Conservation (phyloP, 2,888 invertebrate species). For the Ormyrus nitidulus region DNA sequence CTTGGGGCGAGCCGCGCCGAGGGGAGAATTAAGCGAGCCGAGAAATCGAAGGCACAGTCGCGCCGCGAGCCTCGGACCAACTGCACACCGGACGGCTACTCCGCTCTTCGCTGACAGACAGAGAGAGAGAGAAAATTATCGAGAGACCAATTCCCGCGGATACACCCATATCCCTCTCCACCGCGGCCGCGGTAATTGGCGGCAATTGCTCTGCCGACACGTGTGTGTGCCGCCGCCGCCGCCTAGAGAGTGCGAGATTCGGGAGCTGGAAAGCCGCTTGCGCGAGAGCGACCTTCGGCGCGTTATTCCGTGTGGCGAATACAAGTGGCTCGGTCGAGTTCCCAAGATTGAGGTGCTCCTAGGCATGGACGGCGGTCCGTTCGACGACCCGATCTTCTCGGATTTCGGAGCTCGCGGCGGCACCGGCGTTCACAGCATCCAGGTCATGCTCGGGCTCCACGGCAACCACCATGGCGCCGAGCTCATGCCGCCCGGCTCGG, state of each 20-base stretch:
- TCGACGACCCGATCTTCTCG: slow-evolving; percentile 88
- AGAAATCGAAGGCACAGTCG: slow-evolving; percentile 61
- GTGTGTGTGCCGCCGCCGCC: neutral
- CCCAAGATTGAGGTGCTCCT: slow-evolving; percentile 61
- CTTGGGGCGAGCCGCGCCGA: neutral
- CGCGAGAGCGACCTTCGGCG: neutral
- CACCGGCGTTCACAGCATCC: slow-evolving; percentile 80
- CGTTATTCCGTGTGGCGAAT: neutral
- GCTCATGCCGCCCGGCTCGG: slow-evolving; percentile 68
- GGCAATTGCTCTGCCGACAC: slow-evolving; percentile 38
- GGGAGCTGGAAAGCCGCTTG: neutral
- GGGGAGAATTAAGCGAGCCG: slow-evolving; percentile 7
- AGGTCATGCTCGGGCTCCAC: slow-evolving; percentile 82
- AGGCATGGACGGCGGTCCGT: slow-evolving; percentile 82
- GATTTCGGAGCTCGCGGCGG: slow-evolving; percentile 82
- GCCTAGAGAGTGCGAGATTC: neutral
- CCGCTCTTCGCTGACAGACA: slow-evolving; percentile 1
- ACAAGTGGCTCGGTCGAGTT: neutral
- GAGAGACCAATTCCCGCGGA: slow-evolving; percentile 34
- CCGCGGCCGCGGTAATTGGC: slow-evolving; percentile 24
- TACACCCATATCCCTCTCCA: neutral
- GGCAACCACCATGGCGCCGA: slow-evolving; percentile 75
- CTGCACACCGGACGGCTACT: slow-evolving; percentile 57
- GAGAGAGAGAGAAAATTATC: neutral
- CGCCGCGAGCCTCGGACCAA: slow-evolving; percentile 67